Evolutionary conservation across 2,113 vertebrate species (phyloP).

Genomic region (Ceyx margarethae): DNA sequence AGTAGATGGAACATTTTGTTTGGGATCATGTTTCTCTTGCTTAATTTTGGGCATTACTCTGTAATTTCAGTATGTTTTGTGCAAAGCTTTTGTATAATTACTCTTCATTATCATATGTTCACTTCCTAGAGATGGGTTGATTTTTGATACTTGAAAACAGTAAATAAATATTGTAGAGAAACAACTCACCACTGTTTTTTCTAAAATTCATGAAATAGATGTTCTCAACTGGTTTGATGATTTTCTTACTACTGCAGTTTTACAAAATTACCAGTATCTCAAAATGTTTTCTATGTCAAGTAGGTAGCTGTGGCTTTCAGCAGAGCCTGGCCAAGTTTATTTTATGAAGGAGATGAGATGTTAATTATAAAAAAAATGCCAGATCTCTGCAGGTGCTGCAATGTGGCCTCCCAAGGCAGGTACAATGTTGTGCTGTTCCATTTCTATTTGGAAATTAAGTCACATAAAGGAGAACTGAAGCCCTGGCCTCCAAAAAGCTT

Average conservation of each 20-base stretch:
- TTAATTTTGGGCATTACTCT: conserved; percentile 23
- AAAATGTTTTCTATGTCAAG: not conserved
- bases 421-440: not conserved
- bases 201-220: conserved; percentile 1
- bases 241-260: conserved; percentile 12
- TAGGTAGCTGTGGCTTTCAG: not conserved
- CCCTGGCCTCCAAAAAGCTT: not conserved
- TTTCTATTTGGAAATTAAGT: not conserved
- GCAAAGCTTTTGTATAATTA: not conserved
- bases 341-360: not conserved
- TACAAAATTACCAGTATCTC: not conserved
- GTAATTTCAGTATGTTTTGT: conserved; percentile 27
- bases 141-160: not conserved
- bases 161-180: conserved; percentile 7
- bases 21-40: conserved; percentile 21
- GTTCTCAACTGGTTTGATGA: not conserved
- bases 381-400: not conserved
- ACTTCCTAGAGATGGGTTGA: not conserved
- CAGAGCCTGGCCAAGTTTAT: not conserved
- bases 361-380: not conserved
- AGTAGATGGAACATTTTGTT: conserved; percentile 62
- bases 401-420: not conserved
- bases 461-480: not conserved
- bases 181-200: not conserved
- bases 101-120: not conserved